Conservation (phyloP, 2,888 invertebrate genomes). For the Epistrophe grossulariae region DNA sequence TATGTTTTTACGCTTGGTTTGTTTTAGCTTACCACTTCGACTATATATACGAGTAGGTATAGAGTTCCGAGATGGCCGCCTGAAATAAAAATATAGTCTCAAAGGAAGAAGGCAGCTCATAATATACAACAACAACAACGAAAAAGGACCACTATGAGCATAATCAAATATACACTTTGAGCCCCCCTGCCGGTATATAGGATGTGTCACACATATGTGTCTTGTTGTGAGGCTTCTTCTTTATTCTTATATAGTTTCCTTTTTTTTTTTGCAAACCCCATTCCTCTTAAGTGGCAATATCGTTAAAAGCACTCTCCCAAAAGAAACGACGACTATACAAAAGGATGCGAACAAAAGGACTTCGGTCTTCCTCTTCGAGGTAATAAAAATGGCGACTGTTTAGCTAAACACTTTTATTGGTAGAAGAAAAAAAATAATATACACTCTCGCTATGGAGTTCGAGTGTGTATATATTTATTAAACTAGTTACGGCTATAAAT, state of each 20-base stretch:
- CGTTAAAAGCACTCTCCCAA: constrained; percentile 74
- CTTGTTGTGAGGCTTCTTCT: constrained; percentile 55
- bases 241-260: constrained; percentile 40
- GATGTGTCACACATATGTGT: constrained; percentile 73
- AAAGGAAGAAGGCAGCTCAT: constrained; percentile 19
- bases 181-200: constrained; percentile 66
- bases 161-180: constrained; percentile 75
- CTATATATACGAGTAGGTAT: background rate
- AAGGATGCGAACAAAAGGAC: constrained; percentile 70
- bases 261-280: constrained; percentile 45
- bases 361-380: constrained; percentile 52
- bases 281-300: constrained; percentile 73
- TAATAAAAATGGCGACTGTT: constrained; percentile 76
- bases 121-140: background rate
- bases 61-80: constrained; percentile 27
- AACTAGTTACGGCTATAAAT: constrained; percentile 73
- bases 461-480: constrained; percentile 66
- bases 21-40: constrained; percentile 61
- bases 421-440: constrained; percentile 19
- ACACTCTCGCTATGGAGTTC: constrained; percentile 21
- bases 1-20: constrained; percentile 73
- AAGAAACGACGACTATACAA: constrained; percentile 32
- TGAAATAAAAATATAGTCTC: constrained; percentile 43
- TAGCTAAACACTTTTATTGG: constrained; percentile 76
- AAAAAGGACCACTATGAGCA: constrained; percentile 49